phyloP scores from a whole-genome alignment of 2,113 vertebrate species.

The Ailurus styani region DNA sequence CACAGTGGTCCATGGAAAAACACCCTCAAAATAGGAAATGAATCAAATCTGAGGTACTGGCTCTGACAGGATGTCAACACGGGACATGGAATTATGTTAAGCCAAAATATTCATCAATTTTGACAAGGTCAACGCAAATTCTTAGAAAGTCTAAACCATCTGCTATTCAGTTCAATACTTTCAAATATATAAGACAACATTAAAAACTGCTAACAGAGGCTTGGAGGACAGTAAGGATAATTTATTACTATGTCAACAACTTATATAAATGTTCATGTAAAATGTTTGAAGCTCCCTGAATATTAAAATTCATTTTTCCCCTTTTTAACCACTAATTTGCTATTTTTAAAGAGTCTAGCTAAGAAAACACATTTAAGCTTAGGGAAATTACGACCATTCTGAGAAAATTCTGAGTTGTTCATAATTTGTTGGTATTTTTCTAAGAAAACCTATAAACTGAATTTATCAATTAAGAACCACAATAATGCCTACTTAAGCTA shows the following conservation, averaged over 20 bases:
- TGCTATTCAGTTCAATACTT: background rate
- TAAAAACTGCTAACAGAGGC: background rate
- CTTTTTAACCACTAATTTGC: background rate
- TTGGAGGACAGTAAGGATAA: background rate
- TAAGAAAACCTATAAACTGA: background rate
- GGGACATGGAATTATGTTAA: background rate
- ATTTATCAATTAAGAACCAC: background rate
- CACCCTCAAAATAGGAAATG: background rate
- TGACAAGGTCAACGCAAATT: background rate
- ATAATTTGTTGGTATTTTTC: background rate
- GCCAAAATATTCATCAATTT: background rate
- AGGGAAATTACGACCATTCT: background rate
- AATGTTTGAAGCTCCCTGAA: background rate
- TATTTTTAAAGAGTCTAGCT: background rate
- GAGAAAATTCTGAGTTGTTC: background rate
- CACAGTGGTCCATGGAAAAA: background rate
- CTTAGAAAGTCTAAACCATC: background rate
- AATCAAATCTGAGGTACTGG: background rate
- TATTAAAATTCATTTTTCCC: background rate
- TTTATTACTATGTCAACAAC: background rate
- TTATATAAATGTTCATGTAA: background rate
- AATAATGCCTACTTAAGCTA: background rate
- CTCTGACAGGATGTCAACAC: background rate
- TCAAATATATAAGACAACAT: background rate
- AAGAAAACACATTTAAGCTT: constrained; percentile 5